Evolutionary conservation across 2,888 invertebrate species (phyloP).

Genomic region (Timema podura): DNA sequence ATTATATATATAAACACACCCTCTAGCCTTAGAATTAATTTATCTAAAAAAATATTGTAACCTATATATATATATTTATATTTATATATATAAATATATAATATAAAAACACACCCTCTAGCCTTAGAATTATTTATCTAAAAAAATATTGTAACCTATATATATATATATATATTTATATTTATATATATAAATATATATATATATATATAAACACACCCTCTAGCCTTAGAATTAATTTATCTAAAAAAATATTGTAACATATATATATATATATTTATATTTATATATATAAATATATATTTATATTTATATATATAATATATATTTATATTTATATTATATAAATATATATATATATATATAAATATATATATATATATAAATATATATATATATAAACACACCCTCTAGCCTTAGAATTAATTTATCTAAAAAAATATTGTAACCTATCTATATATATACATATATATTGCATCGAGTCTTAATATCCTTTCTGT

Average conservation of each 20-base stretch:
- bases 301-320: slow-evolving; percentile 1
- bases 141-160: background rate
- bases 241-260: background rate
- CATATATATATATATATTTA: slow-evolving; percentile 5
- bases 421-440: background rate
- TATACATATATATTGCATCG: background rate
- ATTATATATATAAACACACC: too few relatives aligned
- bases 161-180: too few relatives aligned
- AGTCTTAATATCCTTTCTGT: too few relatives aligned
- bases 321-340: background rate
- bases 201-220: too few relatives aligned
- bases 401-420: too few relatives aligned
- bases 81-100: slow-evolving; percentile 3
- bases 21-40: background rate
- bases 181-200: too few relatives aligned
- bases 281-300: slow-evolving; percentile 1
- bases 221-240: background rate
- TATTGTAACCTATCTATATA: background rate
- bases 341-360: too few relatives aligned
- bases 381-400: too few relatives aligned
- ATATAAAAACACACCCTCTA: too few relatives aligned
- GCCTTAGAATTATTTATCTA: background rate
- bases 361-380: too few relatives aligned
- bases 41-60: background rate
- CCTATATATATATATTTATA: slow-evolving; percentile 4